phyloP scores from a whole-genome alignment of 2,888 invertebrate species.

The Ormia ochracea region DNA sequence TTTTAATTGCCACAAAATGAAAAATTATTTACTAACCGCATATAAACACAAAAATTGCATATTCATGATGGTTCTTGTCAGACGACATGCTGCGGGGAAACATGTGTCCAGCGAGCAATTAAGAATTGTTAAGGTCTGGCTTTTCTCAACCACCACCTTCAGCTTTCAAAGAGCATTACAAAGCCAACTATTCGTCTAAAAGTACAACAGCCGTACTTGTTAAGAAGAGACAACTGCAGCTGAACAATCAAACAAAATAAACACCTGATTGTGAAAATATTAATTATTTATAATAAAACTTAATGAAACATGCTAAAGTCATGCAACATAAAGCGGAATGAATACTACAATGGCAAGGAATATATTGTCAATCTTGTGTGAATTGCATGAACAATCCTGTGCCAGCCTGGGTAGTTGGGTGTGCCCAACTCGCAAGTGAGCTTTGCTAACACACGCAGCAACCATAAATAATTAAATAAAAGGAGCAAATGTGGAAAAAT shows the following conservation, averaged over 20 bases:
- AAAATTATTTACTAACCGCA: neutral
- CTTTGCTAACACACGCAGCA: neutral
- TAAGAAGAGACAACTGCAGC: conserved; percentile 6
- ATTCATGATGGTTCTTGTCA: conserved; percentile 36
- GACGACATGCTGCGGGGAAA: conserved; percentile 16
- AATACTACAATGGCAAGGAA: conserved; percentile 9
- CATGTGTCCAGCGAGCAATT: conserved; percentile 39
- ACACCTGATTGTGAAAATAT: conserved; percentile 60
- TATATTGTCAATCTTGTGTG: conserved; percentile 35
- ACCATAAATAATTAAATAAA: conserved; percentile 8
- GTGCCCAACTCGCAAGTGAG: neutral
- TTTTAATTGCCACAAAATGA: conserved; percentile 1
- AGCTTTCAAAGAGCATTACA: neutral
- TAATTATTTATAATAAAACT: conserved; percentile 52
- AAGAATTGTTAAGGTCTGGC: conserved; percentile 25
- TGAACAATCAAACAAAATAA: conserved; percentile 45
- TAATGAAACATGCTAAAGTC: conserved; percentile 50
- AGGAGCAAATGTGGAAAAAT: neutral
- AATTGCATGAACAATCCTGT: conserved; percentile 10
- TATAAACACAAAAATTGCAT: conserved; percentile 23
- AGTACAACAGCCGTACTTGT: neutral
- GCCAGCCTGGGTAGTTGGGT: neutral
- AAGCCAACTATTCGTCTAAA: neutral
- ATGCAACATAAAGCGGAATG: conserved; percentile 58
- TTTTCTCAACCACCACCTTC: conserved; percentile 39